Percentiles rank a stretch among this genome's conserved stretches.
Conservation (phyloP, 1,140 invertebrate species). For the Nautilus pompilius region DNA sequence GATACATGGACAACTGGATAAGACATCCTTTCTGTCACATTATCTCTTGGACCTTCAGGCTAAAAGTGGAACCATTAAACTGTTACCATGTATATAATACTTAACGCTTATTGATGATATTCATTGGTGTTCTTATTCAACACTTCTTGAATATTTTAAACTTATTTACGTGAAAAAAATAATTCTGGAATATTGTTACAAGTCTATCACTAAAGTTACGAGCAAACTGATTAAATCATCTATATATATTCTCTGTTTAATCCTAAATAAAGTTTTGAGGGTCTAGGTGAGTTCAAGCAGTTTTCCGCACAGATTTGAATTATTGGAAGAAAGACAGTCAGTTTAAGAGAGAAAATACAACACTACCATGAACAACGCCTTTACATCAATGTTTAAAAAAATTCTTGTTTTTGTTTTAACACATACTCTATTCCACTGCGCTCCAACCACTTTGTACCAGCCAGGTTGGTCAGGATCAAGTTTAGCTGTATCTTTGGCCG, state of each 20-base stretch:
- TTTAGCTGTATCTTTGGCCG: slow-evolving; percentile 14
- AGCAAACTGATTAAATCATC: too few species aligned
- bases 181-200: not conserved
- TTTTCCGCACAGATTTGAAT: too few species aligned
- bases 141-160: not conserved
- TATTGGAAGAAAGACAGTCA: too few species aligned
- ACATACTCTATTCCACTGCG: slow-evolving; percentile 44
- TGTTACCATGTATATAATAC: not conserved
- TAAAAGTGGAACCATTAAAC: slow-evolving; percentile 14
- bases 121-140: not conserved
- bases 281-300: too few species aligned
- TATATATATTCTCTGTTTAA: too few species aligned
- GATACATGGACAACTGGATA: slow-evolving; percentile 52
- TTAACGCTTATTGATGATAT: not conserved
- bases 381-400: too few species aligned
- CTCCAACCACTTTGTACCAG: slow-evolving; percentile 42
- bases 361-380: too few species aligned
- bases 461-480: slow-evolving; percentile 22
- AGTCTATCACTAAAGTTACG: too few species aligned
- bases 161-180: not conserved
- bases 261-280: too few species aligned
- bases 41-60: slow-evolving; percentile 46
- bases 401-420: too few species aligned
- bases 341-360: too few species aligned
- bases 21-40: slow-evolving; percentile 30